Evolutionary conservation across 2,797 vertebrate genomes (phyloP), one percentile per base, ranked within the genome.

Genomic region (Mus caroli): DNA sequence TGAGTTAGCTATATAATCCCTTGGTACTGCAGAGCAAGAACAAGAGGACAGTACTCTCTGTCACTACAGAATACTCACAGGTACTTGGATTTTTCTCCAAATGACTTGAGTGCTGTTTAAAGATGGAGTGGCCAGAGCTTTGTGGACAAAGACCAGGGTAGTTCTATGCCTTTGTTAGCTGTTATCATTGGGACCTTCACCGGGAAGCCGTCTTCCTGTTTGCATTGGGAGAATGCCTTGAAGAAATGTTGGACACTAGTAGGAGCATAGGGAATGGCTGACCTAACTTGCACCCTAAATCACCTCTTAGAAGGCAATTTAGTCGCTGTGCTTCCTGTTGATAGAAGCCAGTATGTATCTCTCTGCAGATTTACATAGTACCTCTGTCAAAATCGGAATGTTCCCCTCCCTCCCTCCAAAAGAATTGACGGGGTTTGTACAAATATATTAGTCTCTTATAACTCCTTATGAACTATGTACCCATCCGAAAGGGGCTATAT

Each of bases 361-460:
- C 62, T 64, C 62, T 64, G 64, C 46, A 75, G 88, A 94, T 56
- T 62, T 67, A 52, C 19, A 37, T 54, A n/a, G 17, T 50, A 13
- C 22, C 4, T 85, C 86, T 88, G 26, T 83, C 56, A 79, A 78
- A 94, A 94, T 28, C 22, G 50, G 92, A 78, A 67, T n/a, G 46
- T 15, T 50, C 56, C 37, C 14, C 1, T 60, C 8, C 13, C 17
- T 56, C 34, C 26, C 12, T 40, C 26, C n/a, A 60, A 37, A 37
- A 79, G 34, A 34, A 11, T n/a, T 43, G 40, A 76, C 46, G 31
- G 58, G 26, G 50, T 93, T 58, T 37, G 24, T 56, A 46, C 6
- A 43, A 26, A 37, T 90, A 85, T 34, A 73, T 64, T 52, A 34
- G 50, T n/a, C 13, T 86, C 17, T 54, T 73, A 31, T 26, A 80